Base-by-base conservation (phyloP, 2,888 invertebrate species). In the Portevinia maculata region DNA sequence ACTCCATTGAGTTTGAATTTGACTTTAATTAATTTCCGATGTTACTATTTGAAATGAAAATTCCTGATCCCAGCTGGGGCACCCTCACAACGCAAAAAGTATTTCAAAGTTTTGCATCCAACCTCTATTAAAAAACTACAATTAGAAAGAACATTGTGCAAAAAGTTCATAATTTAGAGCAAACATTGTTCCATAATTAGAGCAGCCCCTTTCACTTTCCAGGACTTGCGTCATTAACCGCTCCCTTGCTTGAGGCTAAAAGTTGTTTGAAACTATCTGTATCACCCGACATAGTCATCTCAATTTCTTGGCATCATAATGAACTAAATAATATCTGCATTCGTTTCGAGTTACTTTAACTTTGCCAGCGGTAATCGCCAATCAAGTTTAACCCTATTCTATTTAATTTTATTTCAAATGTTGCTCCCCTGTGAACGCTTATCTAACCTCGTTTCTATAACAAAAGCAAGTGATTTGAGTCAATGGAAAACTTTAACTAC, bases 21-120 rank as follows among this genome's bases (percentile, higher is more conserved):
- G 59, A 76, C 39, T 83, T 60, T 53, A 76, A 83, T 83, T 76
- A 83, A 53, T 83, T 76, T 83, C 48, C 76, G 41, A 71, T 76
- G 65, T 71, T 55, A 71, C 76, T 70, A 70, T 55, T 78, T 52
- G 30, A 8, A 28, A 46, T 52, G n/a, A 81, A 65, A 70, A 65
- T 70, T 64, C 46, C 44, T 34, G 21, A 78, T 13, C 7, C 13
- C 24, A 62, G 17, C 28, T 55, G 55, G n/a, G 39, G 21, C 53
- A 44, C 4, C 15, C 9, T 34, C 41, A 64, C 34, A 24, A 24
- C 15, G 30, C 3, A 8, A 46, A 13, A 69, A 46, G 34, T 32
- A 57, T 46, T 69, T 57, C 8, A 32, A 34, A 48, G 37, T 69
- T 60, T 34, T n/a, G 3, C 28, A 46, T 21, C 1, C 28, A 70